Base-by-base conservation (phyloP, 2,888 invertebrate genomes). In the Orthonevra nobilis region DNA sequence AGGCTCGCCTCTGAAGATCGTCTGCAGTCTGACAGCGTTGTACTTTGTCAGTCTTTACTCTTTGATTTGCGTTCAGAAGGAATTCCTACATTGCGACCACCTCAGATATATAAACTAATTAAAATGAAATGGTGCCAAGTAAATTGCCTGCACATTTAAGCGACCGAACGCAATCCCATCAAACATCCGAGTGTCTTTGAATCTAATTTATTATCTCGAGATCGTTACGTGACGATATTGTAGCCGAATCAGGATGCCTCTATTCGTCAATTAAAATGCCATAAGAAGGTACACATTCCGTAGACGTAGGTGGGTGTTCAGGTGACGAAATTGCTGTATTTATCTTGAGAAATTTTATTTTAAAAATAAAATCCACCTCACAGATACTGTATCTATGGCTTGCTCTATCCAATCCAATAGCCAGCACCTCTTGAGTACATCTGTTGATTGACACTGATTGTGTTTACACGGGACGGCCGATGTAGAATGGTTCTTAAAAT, bases 381-480 rank as follows among this genome's bases (percentile, higher is more conserved):
- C 14, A 12, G 20, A 14, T n/a, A n/a, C n/a, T n/a, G 38, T 23
- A 38, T 19, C 15, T 48, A n/a, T n/a, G n/a, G n/a, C n/a, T 19
- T 30, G 40, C 26, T 36, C 52, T 28, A 34, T 15, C 28, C 26
- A 32, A n/a, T 17, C n/a, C n/a, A n/a, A n/a, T n/a, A 48, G 12
- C 36, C 34, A 64, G 30, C 46, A 46, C 32, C 19, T 58, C 52
- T 28, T n/a, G n/a, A 40, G 63, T 56, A 77, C 75, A 58, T 36
- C 70, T 58, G 70, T 38, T 77, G 75, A 77, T 77, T 77, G 75
- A 77, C 75, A 77, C 75, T 70, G 75, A 77, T 77, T 77, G 75
- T 70, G 28, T 60, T 50, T 34, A 44, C 6, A 17, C 6, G 15
- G 23, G 1, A 38, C n/a, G 26, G 20, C 3, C 17, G 26, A n/a